Base-by-base conservation (phyloP, 2,888 invertebrate genomes). In the Linyphia triangularis region DNA sequence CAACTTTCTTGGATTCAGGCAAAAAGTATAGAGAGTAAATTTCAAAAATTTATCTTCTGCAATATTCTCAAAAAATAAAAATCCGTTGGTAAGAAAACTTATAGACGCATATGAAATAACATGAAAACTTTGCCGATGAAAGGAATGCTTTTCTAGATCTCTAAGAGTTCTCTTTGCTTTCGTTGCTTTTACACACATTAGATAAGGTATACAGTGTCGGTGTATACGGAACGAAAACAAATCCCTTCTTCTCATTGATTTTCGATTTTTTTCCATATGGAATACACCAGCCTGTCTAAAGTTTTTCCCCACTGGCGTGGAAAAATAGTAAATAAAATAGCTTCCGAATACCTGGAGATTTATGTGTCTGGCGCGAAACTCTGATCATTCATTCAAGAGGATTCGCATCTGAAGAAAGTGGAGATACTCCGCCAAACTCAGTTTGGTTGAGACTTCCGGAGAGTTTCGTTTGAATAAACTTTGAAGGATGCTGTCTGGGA, bases 211-310 rank as follows among this genome's bases (percentile, higher is more conserved):
- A 33, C 33, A 33, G 51, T n/a, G 16, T 51, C n/a, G 5, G n/a
- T 16, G 51, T 51, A 7, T 13, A 7, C 16, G 6, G 28, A 51
- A 70, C 26, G 70, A 70, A 70, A 70, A 37, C 70, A 70, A 70
- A 70, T 70, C 70, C 43, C 30, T 70, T 43, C 7, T 1, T 24
- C 1, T 10, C 70, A 70, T 70, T 70, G 70, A 70, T 70, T 70
- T 70, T 70, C 70, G 43, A 70, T 70, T 51, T 70, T 43, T 70
- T 28, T 70, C 28, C 33, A 10, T 30, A 19, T 6, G 28, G 37
- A 16, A n/a, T 40, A 51, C 51, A 51, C n/a, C 40, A n/a, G n/a
- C 43, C 24, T 26, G 3, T 13, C 16, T 16, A 43, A 70, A 40
- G 19, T 28, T 2, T 43, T 26, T 43, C 28, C 37, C 37, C 19